Base-by-base conservation (phyloP, 2,797 vertebrate species). In the Heliangelus exortis region DNA sequence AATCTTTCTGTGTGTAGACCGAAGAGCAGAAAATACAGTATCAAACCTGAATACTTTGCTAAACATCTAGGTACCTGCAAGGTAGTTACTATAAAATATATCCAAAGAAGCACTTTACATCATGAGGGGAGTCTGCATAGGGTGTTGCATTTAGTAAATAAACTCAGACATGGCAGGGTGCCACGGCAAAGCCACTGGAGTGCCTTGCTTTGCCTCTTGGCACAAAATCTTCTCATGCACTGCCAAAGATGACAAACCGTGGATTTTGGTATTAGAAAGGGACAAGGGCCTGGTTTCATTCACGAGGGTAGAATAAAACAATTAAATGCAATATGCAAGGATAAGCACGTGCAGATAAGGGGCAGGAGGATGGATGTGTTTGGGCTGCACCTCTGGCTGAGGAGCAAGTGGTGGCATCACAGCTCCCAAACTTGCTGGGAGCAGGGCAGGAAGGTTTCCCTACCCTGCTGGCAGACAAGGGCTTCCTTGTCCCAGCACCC, bases 51-150 rank as follows among this genome's bases (percentile, higher is more conserved):
- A 22, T 26, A 33, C 21, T 54, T 82, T 11, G 43, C 31, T 36
- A 47, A 63, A 58, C 0, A 2, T 51, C 17, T 36, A 0, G 21
- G 15, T 17, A 12, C 28, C 28, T 92, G 48, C 69, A 45, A 57
- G 50, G 31, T 19, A 71, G n/a, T 33, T 31, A 47, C 29, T 69
- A 59, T 15, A 50, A 89, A 77, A 45, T 20, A 14, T 28, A 16
- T 22, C 55, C 9, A 55, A 16, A 10, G n/a, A 74, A 69, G 9
- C 12, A 29, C 15, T 77, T 26, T 51, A 3, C 28, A 3, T 19
- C 0, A 0, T 7, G 58, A 34, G 25, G 48, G 25, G 20, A n/a
- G 33, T 16, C 45, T 74, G n/a, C 17, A 4, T 13, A 7, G 0
- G 2, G 8, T 28, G 6, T 15, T 74, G 0, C 31, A 15, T 23